Base-by-base conservation (phyloP, 2,888 invertebrate species). In the Phragmatobia fuliginosa region DNA sequence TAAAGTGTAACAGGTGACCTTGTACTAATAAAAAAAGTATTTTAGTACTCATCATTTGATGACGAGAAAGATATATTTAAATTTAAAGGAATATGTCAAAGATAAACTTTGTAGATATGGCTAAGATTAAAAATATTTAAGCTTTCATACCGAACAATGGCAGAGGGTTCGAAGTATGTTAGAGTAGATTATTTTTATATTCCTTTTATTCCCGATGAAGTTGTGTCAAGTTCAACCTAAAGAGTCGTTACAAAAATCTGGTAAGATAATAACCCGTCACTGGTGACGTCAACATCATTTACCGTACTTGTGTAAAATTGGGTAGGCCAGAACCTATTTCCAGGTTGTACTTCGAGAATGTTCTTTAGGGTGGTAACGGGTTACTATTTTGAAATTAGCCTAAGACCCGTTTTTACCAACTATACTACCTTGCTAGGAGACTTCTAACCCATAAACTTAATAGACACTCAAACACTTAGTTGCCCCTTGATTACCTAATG, bases 1-100 rank as follows among this genome's bases (percentile, higher is more conserved):
- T 66, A 45, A 36, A 67, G 21, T 38, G 60, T 36, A 25, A 67
- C 61, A 49, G 41, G 45, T 45, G 31, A 58, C 60, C 62, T 71
- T 38, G 38, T 67, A 65, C 31, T 38, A 58, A 62, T n/a, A 58
- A 33, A 31, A 45, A 60, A 60, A 33, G 21, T 33, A 60, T 33
- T 31, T 60, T 21, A 33, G 31, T 62, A 56, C 28, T 56, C 28
- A 16, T 28, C 16, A 14, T 16, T 56, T 56, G 25, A 56, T 25
- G 11, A 10, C 16, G 28, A 56, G 6, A 52, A 56, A 36, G 21
- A 65, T 36, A 36, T 56, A 52, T 18, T 56, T 28, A 6, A 56
- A 33, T 36, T 36, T 25, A 52, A 56, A 28, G 38, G 28, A 36
- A 18, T 36, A 36, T 28, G 28, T 33, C 25, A 36, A 52, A 56